These are phyloP conservation scores for Ardeotis arabs DNA, from an alignment of 2,113 vertebrate species.

Conservation along the genomic window DNA sequence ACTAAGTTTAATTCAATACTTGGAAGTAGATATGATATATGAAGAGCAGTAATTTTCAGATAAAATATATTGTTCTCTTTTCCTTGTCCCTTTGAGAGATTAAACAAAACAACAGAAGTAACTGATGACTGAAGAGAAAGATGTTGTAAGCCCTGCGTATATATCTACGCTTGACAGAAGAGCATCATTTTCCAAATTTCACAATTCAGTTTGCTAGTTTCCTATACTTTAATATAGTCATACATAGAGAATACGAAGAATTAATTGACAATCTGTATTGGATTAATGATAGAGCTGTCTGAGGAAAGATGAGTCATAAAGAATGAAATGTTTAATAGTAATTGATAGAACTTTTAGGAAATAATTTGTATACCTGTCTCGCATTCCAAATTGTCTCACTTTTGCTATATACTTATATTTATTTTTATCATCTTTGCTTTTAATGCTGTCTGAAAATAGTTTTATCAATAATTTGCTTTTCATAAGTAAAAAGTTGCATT, in stretches of 20 bases:
- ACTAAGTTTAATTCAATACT: not conserved
- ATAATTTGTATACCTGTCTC: not conserved
- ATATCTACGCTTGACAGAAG: not conserved
- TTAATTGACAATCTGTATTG: not conserved
- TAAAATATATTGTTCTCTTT: not conserved
- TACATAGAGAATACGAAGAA: not conserved
- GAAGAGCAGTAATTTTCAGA: not conserved
- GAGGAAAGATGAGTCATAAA: not conserved
- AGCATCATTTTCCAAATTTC: not conserved
- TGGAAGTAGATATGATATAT: not conserved
- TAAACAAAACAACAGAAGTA: not conserved
- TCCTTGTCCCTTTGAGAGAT: not conserved
- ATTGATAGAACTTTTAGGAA: not conserved
- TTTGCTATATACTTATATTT: not conserved
- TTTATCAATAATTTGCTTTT: not conserved
- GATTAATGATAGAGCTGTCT: not conserved
- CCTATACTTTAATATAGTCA: not conserved
- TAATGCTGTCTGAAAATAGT: not conserved
- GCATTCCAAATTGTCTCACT: not conserved
- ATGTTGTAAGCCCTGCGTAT: not conserved
- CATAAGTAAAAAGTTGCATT: not conserved
- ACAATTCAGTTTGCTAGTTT: not conserved
- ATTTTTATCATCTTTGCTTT: not conserved
- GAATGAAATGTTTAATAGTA: not conserved
- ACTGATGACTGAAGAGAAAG: not conserved